Conservation (phyloP, 2,888 invertebrate species). For the Lymantria dispar region DNA sequence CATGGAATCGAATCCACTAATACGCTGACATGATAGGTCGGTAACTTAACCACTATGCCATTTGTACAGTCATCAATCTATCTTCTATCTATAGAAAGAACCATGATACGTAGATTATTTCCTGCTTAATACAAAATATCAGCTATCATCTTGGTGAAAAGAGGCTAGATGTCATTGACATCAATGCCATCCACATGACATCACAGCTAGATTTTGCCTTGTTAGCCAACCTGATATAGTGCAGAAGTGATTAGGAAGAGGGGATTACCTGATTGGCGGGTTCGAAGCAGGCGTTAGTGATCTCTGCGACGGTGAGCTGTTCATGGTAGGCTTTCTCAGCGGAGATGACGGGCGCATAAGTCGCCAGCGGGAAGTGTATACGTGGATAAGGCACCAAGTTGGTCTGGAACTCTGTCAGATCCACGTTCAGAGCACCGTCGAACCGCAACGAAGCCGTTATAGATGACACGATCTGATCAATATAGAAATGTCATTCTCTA, state of each 20-base stretch:
- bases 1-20: no score
- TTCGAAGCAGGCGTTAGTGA: conserved; percentile 97
- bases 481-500: neutral
- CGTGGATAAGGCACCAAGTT: conserved; percentile 97
- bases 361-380: conserved; percentile 96
- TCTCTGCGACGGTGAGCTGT: conserved; percentile 94
- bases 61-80: no score
- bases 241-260: neutral
- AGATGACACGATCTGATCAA: conserved; percentile 91
- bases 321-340: conserved; percentile 97
- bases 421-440: conserved; percentile 96
- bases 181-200: no score
- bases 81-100: no score
- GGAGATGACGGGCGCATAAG: conserved; percentile 95
- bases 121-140: no score
- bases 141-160: no score
- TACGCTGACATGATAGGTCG: no score
- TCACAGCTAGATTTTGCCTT: no score
- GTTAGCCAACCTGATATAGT: neutral
- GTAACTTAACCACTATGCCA: no score
- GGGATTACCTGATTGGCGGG: conserved; percentile 90
- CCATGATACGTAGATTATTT: no score
- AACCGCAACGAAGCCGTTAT: conserved; percentile 96
- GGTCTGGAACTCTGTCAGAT: conserved; percentile 96
- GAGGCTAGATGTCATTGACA: no score